These are phyloP conservation scores for Stomatorhinus walkeri DNA, from an alignment of 2,797 vertebrate species.

Conservation along the genomic window DNA sequence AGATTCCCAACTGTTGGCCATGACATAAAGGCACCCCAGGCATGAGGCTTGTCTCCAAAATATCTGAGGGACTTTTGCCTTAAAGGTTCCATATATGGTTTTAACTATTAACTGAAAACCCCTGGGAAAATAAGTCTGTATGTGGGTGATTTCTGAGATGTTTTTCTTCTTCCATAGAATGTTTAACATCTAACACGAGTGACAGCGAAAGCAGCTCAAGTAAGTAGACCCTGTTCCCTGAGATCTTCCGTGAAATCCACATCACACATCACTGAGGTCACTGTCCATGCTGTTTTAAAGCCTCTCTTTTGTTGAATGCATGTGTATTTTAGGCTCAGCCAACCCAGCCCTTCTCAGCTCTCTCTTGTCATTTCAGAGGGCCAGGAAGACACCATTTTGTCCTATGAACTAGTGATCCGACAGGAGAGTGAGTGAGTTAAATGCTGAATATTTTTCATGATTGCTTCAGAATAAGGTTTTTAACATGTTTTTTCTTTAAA, in stretches of 20 bases:
- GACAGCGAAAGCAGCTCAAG: conserved; percentile 61
- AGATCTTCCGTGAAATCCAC: neutral
- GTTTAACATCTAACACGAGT: conserved; percentile 60
- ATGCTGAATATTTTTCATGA: neutral
- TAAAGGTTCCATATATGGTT: neutral
- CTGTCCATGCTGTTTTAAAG: conserved; percentile 10
- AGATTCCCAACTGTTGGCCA: neutral
- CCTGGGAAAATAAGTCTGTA: neutral
- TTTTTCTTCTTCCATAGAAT: conserved; percentile 63
- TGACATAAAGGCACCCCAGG: neutral
- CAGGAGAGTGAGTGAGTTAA: conserved; percentile 87
- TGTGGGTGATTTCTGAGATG: neutral
- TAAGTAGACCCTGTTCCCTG: conserved; percentile 67
- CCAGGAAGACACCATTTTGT: conserved; percentile 95
- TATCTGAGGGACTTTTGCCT: neutral
- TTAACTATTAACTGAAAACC: neutral
- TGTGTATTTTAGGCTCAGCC: neutral
- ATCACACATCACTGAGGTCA: conserved; percentile 14
- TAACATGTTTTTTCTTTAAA: neutral
- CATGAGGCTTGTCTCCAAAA: neutral
- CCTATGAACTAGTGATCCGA: conserved; percentile 93
- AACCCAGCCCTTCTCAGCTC: neutral
- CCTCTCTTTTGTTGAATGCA: neutral
- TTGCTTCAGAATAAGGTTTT: neutral
- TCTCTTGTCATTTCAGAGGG: conserved; percentile 71